Evolutionary conservation across 2,113 vertebrate species (phyloP), one percentile per base, ranked within the genome.

Genomic region (Lampris incognitus): DNA sequence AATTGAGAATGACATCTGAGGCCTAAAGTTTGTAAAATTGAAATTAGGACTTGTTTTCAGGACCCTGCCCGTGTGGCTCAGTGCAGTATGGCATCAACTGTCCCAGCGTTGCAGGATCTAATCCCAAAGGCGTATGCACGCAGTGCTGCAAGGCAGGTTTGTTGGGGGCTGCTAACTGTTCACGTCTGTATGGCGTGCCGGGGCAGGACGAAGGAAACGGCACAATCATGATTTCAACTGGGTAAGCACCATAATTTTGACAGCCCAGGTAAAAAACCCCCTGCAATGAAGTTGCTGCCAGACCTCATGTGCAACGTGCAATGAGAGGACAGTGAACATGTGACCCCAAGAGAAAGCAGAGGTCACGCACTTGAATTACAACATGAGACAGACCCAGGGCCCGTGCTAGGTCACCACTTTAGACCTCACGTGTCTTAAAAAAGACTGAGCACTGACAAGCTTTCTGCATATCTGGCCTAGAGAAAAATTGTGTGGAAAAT

Each of bases 341-440:
- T 71, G 66, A 80, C 70, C 59, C 24, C 11, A 44, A 1, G 56
- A 49, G 62, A 69, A 72, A 69, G 54, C 55, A 58, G 56, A 63
- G 7, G 72, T 49, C 5, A 9, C 49, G 46, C 1, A 10, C n/a
- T 65, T 40, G 42, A 44, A 54, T 64, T 69, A 39, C 61, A 80
- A 40, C n/a, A 13, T 52, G 67, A 51, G 54, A 62, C 42, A 7
- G 8, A 57, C 5, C 10, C 51, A 11, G n/a, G 24, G 13, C 36
- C 39, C 44, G 13, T 3, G 51, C 50, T 6, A 9, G 13, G 38
- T 37, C 46, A 58, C 13, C 36, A 37, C n/a, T 37, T 6, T 13
- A 63, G 59, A 40, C 46, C 1, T 9, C 44, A 7, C 4, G 44
- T 6, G 38, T 9, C 4, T 9, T 3, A 66, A 9, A 52, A 38